Evolutionary conservation across 2,113 vertebrate genomes (phyloP).

Genomic region (Capricornis sumatraensis): DNA sequence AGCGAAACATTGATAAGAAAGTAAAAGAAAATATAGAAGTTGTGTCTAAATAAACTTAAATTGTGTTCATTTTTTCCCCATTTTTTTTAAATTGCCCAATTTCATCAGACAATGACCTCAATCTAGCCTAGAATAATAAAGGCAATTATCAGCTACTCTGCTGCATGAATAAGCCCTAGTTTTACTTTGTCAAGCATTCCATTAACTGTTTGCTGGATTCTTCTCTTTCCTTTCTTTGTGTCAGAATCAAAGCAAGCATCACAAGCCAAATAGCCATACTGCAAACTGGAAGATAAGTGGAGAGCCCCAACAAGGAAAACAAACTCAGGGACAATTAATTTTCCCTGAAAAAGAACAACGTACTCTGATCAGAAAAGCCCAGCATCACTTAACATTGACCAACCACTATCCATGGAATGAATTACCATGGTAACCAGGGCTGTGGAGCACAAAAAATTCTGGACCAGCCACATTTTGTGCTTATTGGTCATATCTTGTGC

Average conservation of each 20-base stretch:
- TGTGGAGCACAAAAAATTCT: not conserved
- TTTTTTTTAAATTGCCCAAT: slow-evolving; percentile 54
- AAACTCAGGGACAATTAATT: not conserved
- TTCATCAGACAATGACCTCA: slow-evolving; percentile 64
- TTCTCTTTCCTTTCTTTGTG: slow-evolving; percentile 35
- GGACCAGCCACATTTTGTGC: not conserved
- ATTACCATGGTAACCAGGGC: not conserved
- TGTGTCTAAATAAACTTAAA: slow-evolving; percentile 57
- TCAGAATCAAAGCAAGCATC: not conserved
- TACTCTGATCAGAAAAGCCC: slow-evolving; percentile 13
- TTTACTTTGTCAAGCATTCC: not conserved
- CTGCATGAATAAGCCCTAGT: slow-evolving; percentile 37
- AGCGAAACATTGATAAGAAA: slow-evolving; percentile 37
- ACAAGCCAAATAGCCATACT: not conserved
- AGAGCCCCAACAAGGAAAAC: not conserved
- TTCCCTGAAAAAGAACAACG: slow-evolving; percentile 15
- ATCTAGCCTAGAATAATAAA: slow-evolving; percentile 61
- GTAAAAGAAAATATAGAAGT: slow-evolving; percentile 35
- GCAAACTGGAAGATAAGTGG: not conserved
- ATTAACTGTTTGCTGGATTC: slow-evolving; percentile 39
- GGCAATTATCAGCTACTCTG: slow-evolving; percentile 55
- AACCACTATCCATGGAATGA: not conserved
- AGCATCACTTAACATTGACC: slow-evolving; percentile 35
- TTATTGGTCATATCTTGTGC: not conserved
- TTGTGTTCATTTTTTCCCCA: slow-evolving; percentile 42